These are phyloP conservation scores for Myxocyprinus asiaticus DNA, from an alignment of 2,113 vertebrate species.

Conservation along the genomic window DNA sequence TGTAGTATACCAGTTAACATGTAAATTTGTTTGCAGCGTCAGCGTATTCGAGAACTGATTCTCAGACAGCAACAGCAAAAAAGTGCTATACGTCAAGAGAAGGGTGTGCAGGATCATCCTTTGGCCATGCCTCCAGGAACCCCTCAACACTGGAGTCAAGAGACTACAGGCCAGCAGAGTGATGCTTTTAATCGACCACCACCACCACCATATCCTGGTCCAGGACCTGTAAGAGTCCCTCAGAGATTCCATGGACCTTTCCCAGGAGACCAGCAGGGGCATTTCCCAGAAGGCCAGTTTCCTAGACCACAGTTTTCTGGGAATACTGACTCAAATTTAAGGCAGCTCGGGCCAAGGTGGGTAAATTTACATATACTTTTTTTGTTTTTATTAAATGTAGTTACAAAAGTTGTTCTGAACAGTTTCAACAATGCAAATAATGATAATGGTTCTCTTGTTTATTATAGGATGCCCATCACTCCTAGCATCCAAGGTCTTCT, in stretches of 20 bases:
- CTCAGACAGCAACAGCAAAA: slow-evolving; percentile 94
- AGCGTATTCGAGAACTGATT: slow-evolving; percentile 91
- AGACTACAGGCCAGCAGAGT: slow-evolving; percentile 74
- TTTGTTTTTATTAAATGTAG: no score
- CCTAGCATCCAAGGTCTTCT: slow-evolving; percentile 77
- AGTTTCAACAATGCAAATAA: background rate
- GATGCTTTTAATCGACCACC: slow-evolving; percentile 88
- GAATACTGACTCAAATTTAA: slow-evolving; percentile 75
- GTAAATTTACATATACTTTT: slow-evolving; percentile 52
- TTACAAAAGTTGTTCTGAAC: no score
- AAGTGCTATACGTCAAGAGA: slow-evolving; percentile 88
- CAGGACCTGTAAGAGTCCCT: slow-evolving; percentile 80
- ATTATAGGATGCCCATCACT: slow-evolving; percentile 83
- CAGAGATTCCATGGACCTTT: slow-evolving; percentile 81
- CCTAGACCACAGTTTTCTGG: slow-evolving; percentile 78
- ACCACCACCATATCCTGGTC: slow-evolving; percentile 94
- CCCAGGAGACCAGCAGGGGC: slow-evolving; percentile 79
- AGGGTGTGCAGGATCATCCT: slow-evolving; percentile 77
- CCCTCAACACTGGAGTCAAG: slow-evolving; percentile 86
- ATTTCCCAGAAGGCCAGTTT: slow-evolving; percentile 84
- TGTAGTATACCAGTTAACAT: background rate
- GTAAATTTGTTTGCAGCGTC: slow-evolving; percentile 76
- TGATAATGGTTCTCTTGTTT: background rate
- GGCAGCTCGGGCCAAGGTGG: slow-evolving; percentile 87
- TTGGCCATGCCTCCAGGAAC: slow-evolving; percentile 68